These are phyloP conservation scores for Sarotherodon lohbergeri DNA, from an alignment of 2,113 vertebrate genomes.

Conservation along the genomic window DNA sequence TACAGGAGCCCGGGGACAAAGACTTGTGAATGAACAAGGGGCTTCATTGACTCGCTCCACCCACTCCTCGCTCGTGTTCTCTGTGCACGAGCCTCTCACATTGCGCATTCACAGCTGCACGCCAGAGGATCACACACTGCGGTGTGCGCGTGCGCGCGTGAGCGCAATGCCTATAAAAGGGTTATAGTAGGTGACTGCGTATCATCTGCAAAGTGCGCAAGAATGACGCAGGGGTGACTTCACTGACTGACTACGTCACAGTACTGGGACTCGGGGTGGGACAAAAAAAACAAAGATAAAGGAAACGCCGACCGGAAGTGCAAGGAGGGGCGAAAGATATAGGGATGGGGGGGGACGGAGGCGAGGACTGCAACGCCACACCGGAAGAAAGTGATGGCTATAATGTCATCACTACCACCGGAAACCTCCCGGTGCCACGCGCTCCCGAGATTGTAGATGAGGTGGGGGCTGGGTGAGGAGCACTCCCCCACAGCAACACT, in stretches of 20 bases:
- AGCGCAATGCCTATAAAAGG: slow-evolving; percentile 66
- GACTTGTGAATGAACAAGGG: slow-evolving; percentile 59
- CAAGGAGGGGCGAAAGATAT: not conserved
- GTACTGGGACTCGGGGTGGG: not conserved
- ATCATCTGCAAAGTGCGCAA: slow-evolving; percentile 77
- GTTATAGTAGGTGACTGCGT: slow-evolving; percentile 71
- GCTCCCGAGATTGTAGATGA: slow-evolving; percentile 18
- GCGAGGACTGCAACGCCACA: not conserved
- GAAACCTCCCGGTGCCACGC: slow-evolving; percentile 61
- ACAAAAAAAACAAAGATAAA: slow-evolving; percentile 36
- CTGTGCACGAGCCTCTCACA: slow-evolving; percentile 12
- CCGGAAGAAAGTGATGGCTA: slow-evolving; percentile 49
- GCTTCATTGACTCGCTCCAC: slow-evolving; percentile 44
- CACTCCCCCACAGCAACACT: not conserved
- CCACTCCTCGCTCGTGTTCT: slow-evolving; percentile 19
- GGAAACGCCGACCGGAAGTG: slow-evolving; percentile 63
- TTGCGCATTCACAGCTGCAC: slow-evolving; percentile 19
- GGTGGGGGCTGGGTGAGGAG: not conserved
- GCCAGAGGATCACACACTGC: slow-evolving; percentile 47
- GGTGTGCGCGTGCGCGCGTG: slow-evolving; percentile 27
- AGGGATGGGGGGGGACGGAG: not conserved
- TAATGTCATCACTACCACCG: slow-evolving; percentile 62
- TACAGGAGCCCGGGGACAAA: not conserved
- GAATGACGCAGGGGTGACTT: slow-evolving; percentile 74
- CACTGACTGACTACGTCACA: slow-evolving; percentile 66